Evolutionary conservation across 2,113 vertebrate species (phyloP).

Genomic region (Cryptomyrus ogoouensis): DNA sequence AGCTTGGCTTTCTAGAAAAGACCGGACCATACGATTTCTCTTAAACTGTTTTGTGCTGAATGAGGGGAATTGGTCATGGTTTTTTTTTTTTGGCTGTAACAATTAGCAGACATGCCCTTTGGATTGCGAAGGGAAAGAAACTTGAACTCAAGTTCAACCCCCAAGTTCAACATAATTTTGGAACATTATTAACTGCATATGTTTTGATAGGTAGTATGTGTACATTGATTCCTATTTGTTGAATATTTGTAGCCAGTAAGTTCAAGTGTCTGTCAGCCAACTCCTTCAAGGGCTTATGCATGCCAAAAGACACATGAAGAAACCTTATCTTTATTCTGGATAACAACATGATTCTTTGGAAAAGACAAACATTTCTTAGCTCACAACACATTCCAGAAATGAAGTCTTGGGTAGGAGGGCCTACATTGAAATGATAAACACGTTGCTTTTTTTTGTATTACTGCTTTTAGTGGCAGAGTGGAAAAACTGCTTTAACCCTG

Average conservation of each 20-base stretch:
- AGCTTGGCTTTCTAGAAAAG: background rate
- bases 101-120: background rate
- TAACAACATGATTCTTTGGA: background rate
- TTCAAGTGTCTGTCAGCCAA: background rate
- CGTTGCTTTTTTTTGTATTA: background rate
- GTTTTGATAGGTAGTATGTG: background rate
- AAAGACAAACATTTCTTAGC: background rate
- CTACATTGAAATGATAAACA: background rate
- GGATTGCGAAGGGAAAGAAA: background rate
- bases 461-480: background rate
- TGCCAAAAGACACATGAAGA: background rate
- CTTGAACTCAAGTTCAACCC: background rate
- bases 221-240: background rate
- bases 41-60: background rate
- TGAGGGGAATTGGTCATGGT: background rate
- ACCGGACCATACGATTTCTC: background rate
- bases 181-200: background rate
- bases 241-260: background rate
- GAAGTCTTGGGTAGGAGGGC: background rate
- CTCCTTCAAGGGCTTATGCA: background rate
- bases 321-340: background rate
- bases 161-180: background rate
- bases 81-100: background rate
- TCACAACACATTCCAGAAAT: background rate
- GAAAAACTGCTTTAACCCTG: background rate